phyloP scores from a whole-genome alignment of 2,797 vertebrate species.

The Luscinia megarhynchos region DNA sequence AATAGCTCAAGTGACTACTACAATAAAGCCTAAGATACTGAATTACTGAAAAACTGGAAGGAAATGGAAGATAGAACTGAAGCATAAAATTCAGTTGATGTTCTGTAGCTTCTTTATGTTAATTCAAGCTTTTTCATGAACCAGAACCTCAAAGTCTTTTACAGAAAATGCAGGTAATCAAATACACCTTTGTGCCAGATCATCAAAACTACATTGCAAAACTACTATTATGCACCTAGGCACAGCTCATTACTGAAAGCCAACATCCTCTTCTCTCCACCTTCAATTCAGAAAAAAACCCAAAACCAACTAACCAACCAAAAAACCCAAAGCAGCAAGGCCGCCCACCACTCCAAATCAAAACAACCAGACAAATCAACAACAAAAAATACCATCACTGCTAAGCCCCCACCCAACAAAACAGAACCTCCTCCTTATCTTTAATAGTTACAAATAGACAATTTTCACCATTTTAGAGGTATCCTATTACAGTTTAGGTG shows the following conservation, averaged over 20 bases:
- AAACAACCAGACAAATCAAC: neutral
- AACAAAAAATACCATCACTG: neutral
- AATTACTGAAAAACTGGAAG: neutral
- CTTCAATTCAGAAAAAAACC: neutral
- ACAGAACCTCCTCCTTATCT: neutral
- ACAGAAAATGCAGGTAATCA: neutral
- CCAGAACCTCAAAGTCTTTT: neutral
- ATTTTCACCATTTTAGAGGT: neutral
- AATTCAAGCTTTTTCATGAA: constrained; percentile 1
- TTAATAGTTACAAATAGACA: neutral
- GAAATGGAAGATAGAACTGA: neutral
- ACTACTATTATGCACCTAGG: neutral
- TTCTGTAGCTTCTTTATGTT: neutral
- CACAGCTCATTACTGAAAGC: neutral
- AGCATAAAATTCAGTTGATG: neutral
- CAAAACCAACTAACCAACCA: neutral
- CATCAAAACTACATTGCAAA: neutral
- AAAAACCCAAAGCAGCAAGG: fast-evolving
- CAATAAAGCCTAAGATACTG: neutral
- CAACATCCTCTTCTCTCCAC: neutral
- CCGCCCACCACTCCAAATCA: neutral
- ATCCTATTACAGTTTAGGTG: neutral
- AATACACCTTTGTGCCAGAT: neutral
- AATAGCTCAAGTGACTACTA: neutral
- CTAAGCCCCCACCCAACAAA: neutral